phyloP scores from a whole-genome alignment of 2,797 vertebrate genomes.

The Acanthornis magna region DNA sequence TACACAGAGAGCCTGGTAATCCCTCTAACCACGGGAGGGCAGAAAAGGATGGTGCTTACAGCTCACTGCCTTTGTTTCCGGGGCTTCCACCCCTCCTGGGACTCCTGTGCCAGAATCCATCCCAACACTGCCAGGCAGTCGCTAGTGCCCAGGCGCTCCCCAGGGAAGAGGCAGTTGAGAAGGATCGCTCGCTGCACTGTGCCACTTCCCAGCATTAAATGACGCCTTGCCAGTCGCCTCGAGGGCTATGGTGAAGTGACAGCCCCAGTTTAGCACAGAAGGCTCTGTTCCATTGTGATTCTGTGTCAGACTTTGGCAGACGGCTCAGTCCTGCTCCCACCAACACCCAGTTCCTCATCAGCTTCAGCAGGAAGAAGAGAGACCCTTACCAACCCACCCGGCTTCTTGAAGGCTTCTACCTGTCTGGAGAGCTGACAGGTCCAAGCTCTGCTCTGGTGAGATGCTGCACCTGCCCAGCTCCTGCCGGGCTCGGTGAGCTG shows the following conservation, averaged over 20 bases:
- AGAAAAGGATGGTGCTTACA: slow-evolving; percentile 46
- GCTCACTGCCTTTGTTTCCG: not conserved
- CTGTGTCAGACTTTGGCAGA: not conserved
- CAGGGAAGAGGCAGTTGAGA: not conserved
- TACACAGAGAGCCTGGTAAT: slow-evolving; percentile 39
- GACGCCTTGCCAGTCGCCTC: accelerated
- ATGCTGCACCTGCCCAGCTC: not conserved
- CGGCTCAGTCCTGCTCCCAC: not conserved
- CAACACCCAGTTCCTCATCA: not conserved
- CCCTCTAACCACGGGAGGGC: slow-evolving; percentile 62
- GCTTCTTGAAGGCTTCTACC: not conserved
- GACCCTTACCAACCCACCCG: not conserved
- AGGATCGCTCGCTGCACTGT: not conserved
- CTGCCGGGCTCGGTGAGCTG: not conserved
- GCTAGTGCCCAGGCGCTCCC: not conserved
- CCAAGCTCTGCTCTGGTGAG: not conserved
- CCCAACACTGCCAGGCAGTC: not conserved
- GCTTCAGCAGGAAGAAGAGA: accelerated
- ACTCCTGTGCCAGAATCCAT: not conserved
- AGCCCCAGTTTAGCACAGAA: not conserved
- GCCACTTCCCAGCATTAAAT: not conserved
- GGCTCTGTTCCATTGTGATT: not conserved
- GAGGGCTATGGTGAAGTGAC: not conserved
- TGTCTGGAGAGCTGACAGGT: not conserved
- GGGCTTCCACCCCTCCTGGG: not conserved